Percentiles rank a stretch among this genome's conserved stretches.
These are phyloP conservation scores for Triplophysa bombifrons DNA, from an alignment of 2,797 vertebrate genomes.

Conservation along the genomic window DNA sequence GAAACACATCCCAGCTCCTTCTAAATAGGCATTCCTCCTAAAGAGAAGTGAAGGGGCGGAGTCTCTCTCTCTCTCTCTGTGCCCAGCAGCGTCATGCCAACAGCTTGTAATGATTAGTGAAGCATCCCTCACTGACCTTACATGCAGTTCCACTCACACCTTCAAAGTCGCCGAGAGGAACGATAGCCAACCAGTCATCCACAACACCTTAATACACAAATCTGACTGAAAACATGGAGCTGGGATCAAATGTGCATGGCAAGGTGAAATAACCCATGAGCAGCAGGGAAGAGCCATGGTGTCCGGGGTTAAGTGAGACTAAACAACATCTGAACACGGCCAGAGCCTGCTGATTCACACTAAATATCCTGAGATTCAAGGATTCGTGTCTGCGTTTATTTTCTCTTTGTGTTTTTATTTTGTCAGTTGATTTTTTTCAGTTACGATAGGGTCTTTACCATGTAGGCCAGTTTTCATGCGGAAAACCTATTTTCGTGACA, in stretches of 20 bases:
- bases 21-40: slow-evolving; percentile 70
- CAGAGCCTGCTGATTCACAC: no score
- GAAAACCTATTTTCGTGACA: no score
- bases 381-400: no score
- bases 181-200: slow-evolving; percentile 77
- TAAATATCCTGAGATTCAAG: no score
- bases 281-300: slow-evolving; percentile 37
- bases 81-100: slow-evolving; percentile 63
- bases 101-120: slow-evolving; percentile 83
- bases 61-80: neutral
- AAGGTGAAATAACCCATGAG: slow-evolving; percentile 53
- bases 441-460: no score
- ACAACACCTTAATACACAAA: slow-evolving; percentile 63
- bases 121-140: slow-evolving; percentile 78
- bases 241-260: slow-evolving; percentile 23
- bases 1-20: slow-evolving; percentile 57
- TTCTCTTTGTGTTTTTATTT: no score
- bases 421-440: no score
- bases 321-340: no score
- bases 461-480: no score
- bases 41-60: slow-evolving; percentile 28
- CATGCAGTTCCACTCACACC: slow-evolving; percentile 75
- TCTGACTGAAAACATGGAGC: slow-evolving; percentile 65
- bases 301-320: no score
- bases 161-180: slow-evolving; percentile 77